Evolutionary conservation across 2,797 vertebrate genomes (phyloP), one percentile per base, ranked within the genome.

Genomic region (Chaenodraco wilsoni): DNA sequence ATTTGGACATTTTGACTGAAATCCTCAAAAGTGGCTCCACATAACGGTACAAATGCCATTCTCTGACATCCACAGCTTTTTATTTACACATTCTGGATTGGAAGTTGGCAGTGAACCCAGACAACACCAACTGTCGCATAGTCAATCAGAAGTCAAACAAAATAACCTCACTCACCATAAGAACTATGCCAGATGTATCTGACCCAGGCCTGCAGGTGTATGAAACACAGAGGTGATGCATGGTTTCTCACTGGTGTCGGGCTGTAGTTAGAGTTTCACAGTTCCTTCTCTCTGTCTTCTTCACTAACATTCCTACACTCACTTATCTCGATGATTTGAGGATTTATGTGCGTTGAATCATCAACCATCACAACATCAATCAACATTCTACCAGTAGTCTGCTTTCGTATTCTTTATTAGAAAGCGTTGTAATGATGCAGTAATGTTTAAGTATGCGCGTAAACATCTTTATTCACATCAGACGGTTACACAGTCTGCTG

Each of bases 211-310:
- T 66, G 69, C 65, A 70, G 76, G 73, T 74, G 49, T 65, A 40
- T 73, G 45, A 57, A 12, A 27, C 1, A 10, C 19, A 52, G 50
- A 58, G 54, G 50, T 54, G 57, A 43, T 79, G 87, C 84, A 85
- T 87, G 88, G 55, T 74, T 78, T 71, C 67, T 84, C 27, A 68
- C 72, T 82, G 87, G 85, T 90, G 84, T 76, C 1, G 61, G 33
- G 78, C 72, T 71, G 60, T 68, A 86, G 23, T 60, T 52, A 6
- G 23, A 60, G 58, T 50, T 37, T 72, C 44, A 10, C 15, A 55
- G 17, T 70, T 62, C 46, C 54, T 49, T 61, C 37, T 49, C 41
- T 63, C 52, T 55, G 9, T 73, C 0, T 56, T 64, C 67, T 65
- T 71, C 63, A 71, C 72, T 69, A 40, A 23, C 69, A 37, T 4